These are phyloP conservation scores for Enteromius unitaeniatus DNA, from an alignment of 2,797 vertebrate genomes.

Conservation along the genomic window DNA sequence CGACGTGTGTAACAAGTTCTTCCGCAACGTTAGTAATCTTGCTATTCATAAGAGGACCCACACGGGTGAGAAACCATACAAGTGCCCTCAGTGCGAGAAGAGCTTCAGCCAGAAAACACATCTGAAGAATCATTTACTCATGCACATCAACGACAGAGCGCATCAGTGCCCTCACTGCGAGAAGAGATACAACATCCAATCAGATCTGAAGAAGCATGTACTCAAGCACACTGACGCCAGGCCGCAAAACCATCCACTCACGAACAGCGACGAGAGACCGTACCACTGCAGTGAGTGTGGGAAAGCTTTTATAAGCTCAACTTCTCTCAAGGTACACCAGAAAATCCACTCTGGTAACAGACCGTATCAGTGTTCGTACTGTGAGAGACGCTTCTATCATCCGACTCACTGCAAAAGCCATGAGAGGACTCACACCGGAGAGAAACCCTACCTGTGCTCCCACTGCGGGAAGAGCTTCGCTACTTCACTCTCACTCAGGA, in stretches of 20 bases:
- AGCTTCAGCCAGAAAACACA: constrained; percentile 2
- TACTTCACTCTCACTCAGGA: not conserved
- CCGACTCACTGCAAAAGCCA: constrained; percentile 21
- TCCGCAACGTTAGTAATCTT: not conserved
- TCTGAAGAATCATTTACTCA: constrained; percentile 19
- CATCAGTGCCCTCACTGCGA: constrained; percentile 41
- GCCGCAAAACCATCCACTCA: not conserved
- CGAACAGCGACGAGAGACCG: not conserved
- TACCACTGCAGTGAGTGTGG: constrained; percentile 11
- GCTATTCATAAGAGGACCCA: not conserved
- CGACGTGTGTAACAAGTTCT: constrained; percentile 26
- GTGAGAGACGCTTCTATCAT: constrained; percentile 45
- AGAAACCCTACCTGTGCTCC: constrained; percentile 51
- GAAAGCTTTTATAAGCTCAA: not conserved
- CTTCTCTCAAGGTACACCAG: not conserved
- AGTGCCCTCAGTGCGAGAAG: constrained; percentile 43
- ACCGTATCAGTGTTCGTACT: constrained; percentile 50
- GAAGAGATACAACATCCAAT: not conserved
- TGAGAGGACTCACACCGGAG: constrained; percentile 8
- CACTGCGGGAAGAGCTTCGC: constrained; percentile 54
- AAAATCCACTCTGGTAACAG: not conserved
- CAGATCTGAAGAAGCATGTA: not conserved
- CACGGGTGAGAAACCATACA: not conserved
- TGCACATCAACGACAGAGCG: constrained; percentile 39
- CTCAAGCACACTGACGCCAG: constrained; percentile 23